These are phyloP conservation scores for Leucosticte australis DNA, from an alignment of 2,113 vertebrate genomes.

Conservation along the genomic window DNA sequence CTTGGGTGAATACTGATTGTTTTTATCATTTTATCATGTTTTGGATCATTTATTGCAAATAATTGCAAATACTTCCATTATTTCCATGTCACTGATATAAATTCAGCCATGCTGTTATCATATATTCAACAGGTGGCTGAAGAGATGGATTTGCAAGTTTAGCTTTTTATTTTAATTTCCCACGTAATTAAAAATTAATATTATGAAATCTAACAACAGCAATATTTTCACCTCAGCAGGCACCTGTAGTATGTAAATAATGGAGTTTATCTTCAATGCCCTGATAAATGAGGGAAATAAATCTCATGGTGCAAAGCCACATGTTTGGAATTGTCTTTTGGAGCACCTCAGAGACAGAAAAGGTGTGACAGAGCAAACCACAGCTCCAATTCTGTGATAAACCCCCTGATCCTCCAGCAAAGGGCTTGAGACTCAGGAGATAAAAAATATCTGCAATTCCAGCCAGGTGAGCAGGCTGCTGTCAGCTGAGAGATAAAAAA, in stretches of 20 bases:
- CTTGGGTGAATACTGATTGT: neutral
- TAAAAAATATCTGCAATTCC: neutral
- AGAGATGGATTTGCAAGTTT: neutral
- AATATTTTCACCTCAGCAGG: neutral
- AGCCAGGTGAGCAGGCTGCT: neutral
- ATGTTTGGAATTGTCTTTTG: neutral
- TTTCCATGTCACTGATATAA: neutral
- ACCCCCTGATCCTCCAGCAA: neutral
- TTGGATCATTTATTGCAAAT: neutral
- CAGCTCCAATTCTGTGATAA: neutral
- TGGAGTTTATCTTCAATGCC: neutral
- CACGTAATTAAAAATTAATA: neutral
- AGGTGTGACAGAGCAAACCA: neutral
- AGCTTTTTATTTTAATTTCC: neutral
- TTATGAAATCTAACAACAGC: neutral
- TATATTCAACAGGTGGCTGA: neutral
- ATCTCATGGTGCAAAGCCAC: neutral
- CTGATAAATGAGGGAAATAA: neutral
- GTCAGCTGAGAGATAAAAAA: neutral
- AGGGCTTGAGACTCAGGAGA: neutral
- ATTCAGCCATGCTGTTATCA: neutral
- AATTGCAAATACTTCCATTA: neutral
- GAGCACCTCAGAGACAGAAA: neutral
- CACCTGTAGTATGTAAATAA: fast-evolving
- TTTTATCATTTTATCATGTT: neutral